These are phyloP conservation scores for Alviniconcha strummeri DNA, from an alignment of 2,888 invertebrate species.

Conservation along the genomic window DNA sequence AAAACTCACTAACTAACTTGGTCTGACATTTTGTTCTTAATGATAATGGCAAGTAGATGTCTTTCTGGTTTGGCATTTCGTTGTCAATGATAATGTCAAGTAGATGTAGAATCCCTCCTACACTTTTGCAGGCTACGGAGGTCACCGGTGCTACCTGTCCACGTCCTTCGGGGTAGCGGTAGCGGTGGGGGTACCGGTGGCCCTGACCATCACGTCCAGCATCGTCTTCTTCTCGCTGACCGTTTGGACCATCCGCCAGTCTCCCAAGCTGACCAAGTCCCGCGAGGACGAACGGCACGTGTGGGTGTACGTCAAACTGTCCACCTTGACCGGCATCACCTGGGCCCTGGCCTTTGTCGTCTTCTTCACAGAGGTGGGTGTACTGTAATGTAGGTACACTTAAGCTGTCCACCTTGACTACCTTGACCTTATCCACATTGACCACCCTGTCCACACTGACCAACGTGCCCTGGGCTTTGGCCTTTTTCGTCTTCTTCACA, in stretches of 20 bases:
- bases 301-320: constrained; percentile 44
- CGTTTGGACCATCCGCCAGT: constrained; percentile 35
- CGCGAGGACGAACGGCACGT: constrained; percentile 39
- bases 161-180: constrained; percentile 33
- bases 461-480: constrained; percentile 41
- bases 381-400: constrained; percentile 32
- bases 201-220: constrained; percentile 36
- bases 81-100: too few relatives aligned
- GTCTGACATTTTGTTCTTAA: too few relatives aligned
- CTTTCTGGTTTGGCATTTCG: too few relatives aligned
- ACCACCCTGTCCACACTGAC: constrained; percentile 27
- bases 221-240: constrained; percentile 41
- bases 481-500: constrained; percentile 34
- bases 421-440: too few relatives aligned
- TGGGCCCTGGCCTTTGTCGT: constrained; percentile 41
- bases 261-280: constrained; percentile 30
- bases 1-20: too few relatives aligned
- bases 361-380: constrained; percentile 26
- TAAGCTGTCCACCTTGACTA: constrained; percentile 41
- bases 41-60: too few relatives aligned
- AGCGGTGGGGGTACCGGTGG: constrained; percentile 40
- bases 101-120: too few relatives aligned
- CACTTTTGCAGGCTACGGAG: constrained; percentile 37
- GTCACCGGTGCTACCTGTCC: constrained; percentile 38
- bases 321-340: constrained; percentile 45